phyloP scores from a whole-genome alignment of 2,888 invertebrate genomes.

The Clistopyga incitator region DNA sequence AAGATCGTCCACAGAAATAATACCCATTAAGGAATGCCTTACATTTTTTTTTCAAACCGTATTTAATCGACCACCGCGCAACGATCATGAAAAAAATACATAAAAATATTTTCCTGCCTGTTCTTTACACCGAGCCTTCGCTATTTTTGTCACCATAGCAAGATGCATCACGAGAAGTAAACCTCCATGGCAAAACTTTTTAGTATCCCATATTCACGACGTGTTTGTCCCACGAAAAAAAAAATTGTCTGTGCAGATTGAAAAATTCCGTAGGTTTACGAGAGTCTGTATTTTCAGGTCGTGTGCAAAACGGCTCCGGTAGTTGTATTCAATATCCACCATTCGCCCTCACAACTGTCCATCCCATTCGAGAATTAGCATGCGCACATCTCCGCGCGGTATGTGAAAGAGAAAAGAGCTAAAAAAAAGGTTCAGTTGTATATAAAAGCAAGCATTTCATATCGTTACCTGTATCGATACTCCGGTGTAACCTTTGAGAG shows the following conservation, averaged over 20 bases:
- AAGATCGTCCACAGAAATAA: no score
- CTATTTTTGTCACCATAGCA: no score
- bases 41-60: no score
- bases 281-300: conserved; percentile 1
- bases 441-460: neutral
- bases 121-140: no score
- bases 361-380: neutral
- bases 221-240: no score
- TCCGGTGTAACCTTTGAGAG: neutral
- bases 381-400: neutral
- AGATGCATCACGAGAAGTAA: no score
- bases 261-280: neutral
- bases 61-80: no score
- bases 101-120: no score
- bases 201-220: no score
- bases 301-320: neutral
- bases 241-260: neutral
- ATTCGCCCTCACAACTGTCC: neutral
- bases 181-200: no score
- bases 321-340: neutral
- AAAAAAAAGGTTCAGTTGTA: neutral
- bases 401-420: neutral
- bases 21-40: no score
- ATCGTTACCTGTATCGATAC: neutral
- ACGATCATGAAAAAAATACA: no score